These are phyloP conservation scores for Galerucella calmariensis DNA, from an alignment of 2,888 invertebrate species.

Conservation along the genomic window DNA sequence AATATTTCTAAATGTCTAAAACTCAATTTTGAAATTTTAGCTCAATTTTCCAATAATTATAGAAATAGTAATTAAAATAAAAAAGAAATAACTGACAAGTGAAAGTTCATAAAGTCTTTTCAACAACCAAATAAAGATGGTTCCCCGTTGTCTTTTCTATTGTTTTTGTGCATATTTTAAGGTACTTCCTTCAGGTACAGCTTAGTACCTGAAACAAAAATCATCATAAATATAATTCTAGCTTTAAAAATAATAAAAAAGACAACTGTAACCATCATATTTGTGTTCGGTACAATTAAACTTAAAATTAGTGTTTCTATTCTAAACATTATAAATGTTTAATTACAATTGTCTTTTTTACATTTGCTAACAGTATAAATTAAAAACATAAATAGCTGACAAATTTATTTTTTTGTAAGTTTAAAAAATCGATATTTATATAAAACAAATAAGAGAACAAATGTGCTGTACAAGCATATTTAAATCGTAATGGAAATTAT, in stretches of 20 bases:
- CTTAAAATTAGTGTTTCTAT: background rate
- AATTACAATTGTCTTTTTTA: slow-evolving; percentile 45
- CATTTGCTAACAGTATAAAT: background rate
- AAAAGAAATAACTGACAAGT: background rate
- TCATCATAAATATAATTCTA: slow-evolving; percentile 18
- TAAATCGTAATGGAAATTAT: background rate
- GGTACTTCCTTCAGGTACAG: slow-evolving; percentile 11
- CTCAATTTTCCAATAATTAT: too few relatives aligned
- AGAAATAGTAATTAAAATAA: too few relatives aligned
- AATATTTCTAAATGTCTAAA: too few relatives aligned
- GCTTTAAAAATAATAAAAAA: slow-evolving; percentile 46
- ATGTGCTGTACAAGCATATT: background rate
- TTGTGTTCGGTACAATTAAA: background rate
- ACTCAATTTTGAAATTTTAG: too few relatives aligned
- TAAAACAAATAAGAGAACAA: background rate
- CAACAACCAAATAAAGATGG: slow-evolving; percentile 5
- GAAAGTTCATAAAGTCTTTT: background rate
- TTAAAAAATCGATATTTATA: background rate
- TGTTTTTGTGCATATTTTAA: slow-evolving; percentile 35
- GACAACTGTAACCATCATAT: slow-evolving; percentile 43
- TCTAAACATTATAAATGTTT: slow-evolving; percentile 1
- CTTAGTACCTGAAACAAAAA: slow-evolving; percentile 46
- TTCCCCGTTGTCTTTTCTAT: slow-evolving; percentile 44
- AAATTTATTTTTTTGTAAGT: background rate
- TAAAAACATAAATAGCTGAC: background rate